phyloP scores from a whole-genome alignment of 2,888 invertebrate species.

The Limnephilus marmoratus region DNA sequence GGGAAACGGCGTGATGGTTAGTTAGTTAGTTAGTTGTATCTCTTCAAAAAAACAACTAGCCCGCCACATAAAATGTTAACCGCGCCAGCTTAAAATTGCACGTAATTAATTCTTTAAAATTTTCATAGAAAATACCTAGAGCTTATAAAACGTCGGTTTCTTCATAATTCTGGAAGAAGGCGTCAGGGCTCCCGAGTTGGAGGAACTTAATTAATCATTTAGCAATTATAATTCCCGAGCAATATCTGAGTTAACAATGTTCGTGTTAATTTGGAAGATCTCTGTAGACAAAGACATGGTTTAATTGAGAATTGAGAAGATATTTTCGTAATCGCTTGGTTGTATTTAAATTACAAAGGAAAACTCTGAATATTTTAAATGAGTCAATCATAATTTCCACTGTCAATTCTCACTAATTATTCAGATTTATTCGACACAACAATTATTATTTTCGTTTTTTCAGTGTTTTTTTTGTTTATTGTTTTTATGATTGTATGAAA shows the following conservation, averaged over 20 bases:
- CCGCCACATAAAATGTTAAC: background rate
- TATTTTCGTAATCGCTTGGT: slow-evolving; percentile 26
- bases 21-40: too few relatives aligned
- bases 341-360: slow-evolving; percentile 6
- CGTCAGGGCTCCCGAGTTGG: background rate
- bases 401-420: background rate
- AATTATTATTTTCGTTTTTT: background rate
- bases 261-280: slow-evolving; percentile 56
- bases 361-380: background rate
- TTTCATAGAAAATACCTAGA: background rate
- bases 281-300: slow-evolving; percentile 51
- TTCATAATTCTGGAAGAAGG: background rate
- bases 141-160: background rate
- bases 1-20: too few relatives aligned
- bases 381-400: background rate
- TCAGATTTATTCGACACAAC: background rate
- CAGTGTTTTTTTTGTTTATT: background rate
- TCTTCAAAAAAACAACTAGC: background rate
- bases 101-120: background rate
- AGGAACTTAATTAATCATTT: slow-evolving; percentile 52
- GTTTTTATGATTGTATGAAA: background rate
- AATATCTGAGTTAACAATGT: slow-evolving; percentile 24
- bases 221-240: slow-evolving; percentile 42
- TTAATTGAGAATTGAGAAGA: slow-evolving; percentile 36
- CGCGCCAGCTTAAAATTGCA: background rate